Percentiles rank a stretch among this genome's conserved stretches.
Evolutionary conservation across 2,113 vertebrate species (phyloP).

Genomic region (Pseudorhombus dupliciocellatus): DNA sequence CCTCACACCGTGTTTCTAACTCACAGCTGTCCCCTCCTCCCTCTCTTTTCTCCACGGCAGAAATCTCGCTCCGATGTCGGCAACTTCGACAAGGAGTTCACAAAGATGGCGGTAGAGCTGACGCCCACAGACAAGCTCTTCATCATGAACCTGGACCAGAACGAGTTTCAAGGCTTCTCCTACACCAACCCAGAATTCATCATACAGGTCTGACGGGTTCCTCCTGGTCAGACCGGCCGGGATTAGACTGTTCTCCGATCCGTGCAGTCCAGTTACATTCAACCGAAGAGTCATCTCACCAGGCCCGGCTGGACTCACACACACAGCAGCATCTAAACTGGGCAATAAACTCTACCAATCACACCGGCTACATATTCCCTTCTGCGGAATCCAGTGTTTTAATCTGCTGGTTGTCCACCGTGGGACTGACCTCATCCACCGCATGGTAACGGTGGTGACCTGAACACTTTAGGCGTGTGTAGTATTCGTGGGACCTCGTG

Average conservation of each 20-base stretch:
- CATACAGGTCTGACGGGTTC: slow-evolving; percentile 89
- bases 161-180: slow-evolving; percentile 98
- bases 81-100: slow-evolving; percentile 99
- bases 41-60: slow-evolving; percentile 73
- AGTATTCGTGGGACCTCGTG: slow-evolving; percentile 17
- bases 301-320: slow-evolving; percentile 1
- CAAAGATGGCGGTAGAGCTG: slow-evolving; percentile 95
- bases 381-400: neutral
- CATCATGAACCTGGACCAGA: slow-evolving; percentile 99
- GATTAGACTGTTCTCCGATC: slow-evolving; percentile 20
- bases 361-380: neutral
- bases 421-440: slow-evolving; percentile 1
- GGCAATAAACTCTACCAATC: neutral
- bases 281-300: slow-evolving; percentile 13
- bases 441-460: neutral
- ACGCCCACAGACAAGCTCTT: slow-evolving; percentile 99
- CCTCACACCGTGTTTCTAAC: neutral
- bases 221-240: slow-evolving; percentile 9
- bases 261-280: slow-evolving; percentile 16
- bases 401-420: slow-evolving; percentile 1
- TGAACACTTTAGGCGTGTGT: slow-evolving; percentile 16
- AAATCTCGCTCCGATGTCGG: slow-evolving; percentile 91
- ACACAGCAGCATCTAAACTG: slow-evolving; percentile 13
- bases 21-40: neutral
- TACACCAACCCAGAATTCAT: slow-evolving; percentile 98